phyloP scores from a whole-genome alignment of 2,113 vertebrate species.

The Melanocharis versteri region DNA sequence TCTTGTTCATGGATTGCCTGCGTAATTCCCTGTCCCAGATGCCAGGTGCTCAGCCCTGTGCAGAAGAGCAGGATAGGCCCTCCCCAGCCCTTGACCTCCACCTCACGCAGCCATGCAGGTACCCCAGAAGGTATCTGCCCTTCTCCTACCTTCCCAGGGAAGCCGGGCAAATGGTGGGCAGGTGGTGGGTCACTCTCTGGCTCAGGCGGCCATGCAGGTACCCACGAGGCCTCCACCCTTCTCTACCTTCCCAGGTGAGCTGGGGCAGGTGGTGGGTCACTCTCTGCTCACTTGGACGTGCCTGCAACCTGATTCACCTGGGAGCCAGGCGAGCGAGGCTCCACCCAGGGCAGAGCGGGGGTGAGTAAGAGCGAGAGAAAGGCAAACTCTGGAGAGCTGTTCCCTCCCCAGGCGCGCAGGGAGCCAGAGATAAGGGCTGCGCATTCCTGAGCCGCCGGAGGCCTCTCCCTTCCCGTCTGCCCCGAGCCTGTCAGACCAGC shows the following conservation, averaged over 20 bases:
- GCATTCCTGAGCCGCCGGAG: slow-evolving; percentile 57
- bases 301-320: slow-evolving; percentile 56
- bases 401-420: slow-evolving; percentile 44
- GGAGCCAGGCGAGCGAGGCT: slow-evolving; percentile 20
- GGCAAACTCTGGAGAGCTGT: slow-evolving; percentile 40
- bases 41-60: rapidly evolving
- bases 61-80: not conserved
- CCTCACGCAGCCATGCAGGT: rapidly evolving
- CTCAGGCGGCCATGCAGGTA: not conserved
- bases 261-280: slow-evolving; percentile 10
- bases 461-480: slow-evolving; percentile 61
- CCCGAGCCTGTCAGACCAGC: slow-evolving; percentile 45
- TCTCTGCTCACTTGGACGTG: slow-evolving; percentile 3
- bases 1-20: not conserved
- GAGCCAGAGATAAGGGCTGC: slow-evolving; percentile 55
- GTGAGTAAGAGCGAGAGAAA: slow-evolving; percentile 63
- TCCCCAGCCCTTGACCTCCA: not conserved
- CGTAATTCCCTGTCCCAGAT: not conserved
- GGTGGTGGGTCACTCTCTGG: not conserved
- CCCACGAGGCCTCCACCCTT: not conserved
- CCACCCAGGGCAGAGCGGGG: slow-evolving; percentile 54
- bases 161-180: not conserved
- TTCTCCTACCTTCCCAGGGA: slow-evolving; percentile 52
- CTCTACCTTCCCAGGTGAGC: slow-evolving; percentile 49
- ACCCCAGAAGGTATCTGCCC: not conserved